Evolutionary conservation across 1,140 invertebrate genomes (phyloP), one percentile per base, ranked within the genome.

Genomic region (Polypedilum pembai): DNA sequence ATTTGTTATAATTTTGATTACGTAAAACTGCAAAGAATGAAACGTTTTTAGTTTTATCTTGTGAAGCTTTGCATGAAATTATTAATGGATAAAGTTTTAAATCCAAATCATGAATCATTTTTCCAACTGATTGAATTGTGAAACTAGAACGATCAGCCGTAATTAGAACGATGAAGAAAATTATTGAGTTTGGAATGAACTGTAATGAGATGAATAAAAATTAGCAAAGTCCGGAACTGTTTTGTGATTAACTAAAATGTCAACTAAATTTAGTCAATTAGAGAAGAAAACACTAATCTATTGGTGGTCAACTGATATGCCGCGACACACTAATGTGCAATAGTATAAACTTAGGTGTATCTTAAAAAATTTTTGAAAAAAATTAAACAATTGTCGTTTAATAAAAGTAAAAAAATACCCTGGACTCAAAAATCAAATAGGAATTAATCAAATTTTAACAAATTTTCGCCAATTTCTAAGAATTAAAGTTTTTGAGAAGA

Each of bases 141-240:
- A 18, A 69, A 69, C 65, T 17, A 20, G 65, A 69, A n/a, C 65
- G 65, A 7, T 69, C 65, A 21, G 65, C 65, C 20, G 65, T 18
- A 18, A 69, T 18, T 2, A 69, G 65, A 20, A 69, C 65, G 20
- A 69, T 69, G 5, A 69, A 69, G 65, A 69, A 69, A 21, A 69
- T 69, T 18, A 8, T 18, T 18, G 65, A 18, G 7, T 69, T 69
- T 18, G 65, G 65, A 10, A 69, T 69, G 5, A 69, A 69, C 65
- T 69, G 65, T 5, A 20, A 7, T n/a, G n/a, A 8, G 20, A 69
- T 33, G 5, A 33, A 33, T 33, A 33, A 33, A 33, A 33, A 33
- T 33, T 33, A 33, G 24, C n/a, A n/a, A 66, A 17, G 15, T 45
- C 5, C 5, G 40, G 63, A 1, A 66, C n/a, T 1, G 18, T 66